Percentiles rank a stretch among this genome's conserved stretches.
Evolutionary conservation across 2,797 vertebrate genomes (phyloP).

Genomic region (Gymnocypris eckloni): DNA sequence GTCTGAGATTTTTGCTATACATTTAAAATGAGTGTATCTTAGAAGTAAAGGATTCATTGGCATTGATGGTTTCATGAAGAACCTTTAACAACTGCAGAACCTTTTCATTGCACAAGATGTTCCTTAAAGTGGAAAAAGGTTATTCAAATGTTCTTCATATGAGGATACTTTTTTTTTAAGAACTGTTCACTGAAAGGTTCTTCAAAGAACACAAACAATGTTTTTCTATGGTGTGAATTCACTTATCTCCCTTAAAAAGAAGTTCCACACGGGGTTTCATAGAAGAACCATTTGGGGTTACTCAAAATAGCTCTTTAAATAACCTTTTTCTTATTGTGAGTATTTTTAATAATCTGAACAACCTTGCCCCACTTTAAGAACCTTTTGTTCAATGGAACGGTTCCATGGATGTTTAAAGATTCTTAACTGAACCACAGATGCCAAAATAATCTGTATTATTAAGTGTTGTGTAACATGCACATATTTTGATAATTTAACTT

Average conservation of each 20-base stretch:
- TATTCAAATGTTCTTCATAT: too few species aligned
- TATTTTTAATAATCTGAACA: background rate
- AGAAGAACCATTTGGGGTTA: background rate
- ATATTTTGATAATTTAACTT: background rate
- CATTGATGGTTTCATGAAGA: too few species aligned
- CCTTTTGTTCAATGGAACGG: background rate
- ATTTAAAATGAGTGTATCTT: background rate
- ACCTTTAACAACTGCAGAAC: too few species aligned
- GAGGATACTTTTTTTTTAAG: too few species aligned
- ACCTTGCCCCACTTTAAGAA: background rate
- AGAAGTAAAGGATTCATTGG: background rate
- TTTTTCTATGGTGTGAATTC: background rate
- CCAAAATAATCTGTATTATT: background rate
- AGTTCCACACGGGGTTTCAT: too few species aligned
- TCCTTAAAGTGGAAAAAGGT: background rate
- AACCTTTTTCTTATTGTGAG: background rate
- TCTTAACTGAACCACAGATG: background rate
- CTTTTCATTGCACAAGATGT: background rate
- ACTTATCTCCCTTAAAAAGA: too few species aligned
- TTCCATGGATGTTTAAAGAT: background rate
- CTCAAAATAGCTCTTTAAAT: background rate
- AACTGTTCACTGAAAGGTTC: too few species aligned
- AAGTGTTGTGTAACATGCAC: background rate
- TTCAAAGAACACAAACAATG: too few species aligned
- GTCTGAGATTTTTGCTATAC: background rate